phyloP scores from a whole-genome alignment of 2,113 vertebrate species.

The Andinoacara biseriatus region DNA sequence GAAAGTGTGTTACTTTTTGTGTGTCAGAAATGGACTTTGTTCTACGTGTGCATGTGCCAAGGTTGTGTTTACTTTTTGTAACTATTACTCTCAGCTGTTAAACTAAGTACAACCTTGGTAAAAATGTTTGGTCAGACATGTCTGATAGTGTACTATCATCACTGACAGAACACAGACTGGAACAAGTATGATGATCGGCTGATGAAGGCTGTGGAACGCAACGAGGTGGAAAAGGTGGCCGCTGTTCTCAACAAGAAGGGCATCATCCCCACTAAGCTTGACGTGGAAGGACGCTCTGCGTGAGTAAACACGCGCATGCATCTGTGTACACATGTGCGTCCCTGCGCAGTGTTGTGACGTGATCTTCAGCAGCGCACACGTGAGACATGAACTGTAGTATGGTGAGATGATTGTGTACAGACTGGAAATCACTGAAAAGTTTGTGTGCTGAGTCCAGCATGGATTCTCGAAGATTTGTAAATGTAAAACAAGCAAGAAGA shows the following conservation, averaged over 20 bases:
- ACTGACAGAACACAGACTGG: conserved; percentile 89
- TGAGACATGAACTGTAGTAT: background rate
- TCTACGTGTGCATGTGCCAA: background rate
- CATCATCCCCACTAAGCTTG: conserved; percentile 90
- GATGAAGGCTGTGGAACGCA: conserved; percentile 97
- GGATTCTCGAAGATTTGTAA: background rate
- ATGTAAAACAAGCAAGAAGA: conserved; percentile 12
- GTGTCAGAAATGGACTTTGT: background rate
- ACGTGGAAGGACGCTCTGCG: conserved; percentile 95
- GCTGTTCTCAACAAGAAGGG: conserved; percentile 93
- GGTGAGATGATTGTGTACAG: background rate
- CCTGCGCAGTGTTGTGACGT: background rate
- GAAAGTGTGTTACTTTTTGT: background rate
- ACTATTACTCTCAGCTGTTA: background rate
- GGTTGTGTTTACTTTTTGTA: background rate
- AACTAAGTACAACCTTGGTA: background rate
- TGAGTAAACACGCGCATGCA: conserved; percentile 80
- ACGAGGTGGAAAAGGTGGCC: conserved; percentile 93
- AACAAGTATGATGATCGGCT: conserved; percentile 97
- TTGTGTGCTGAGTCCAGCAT: background rate
- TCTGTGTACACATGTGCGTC: background rate
- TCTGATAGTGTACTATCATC: conserved; percentile 20
- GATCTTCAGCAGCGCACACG: background rate
- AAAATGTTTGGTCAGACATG: background rate
- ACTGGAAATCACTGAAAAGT: background rate